Evolutionary conservation across 2,888 invertebrate genomes (phyloP).

Genomic region (Chymomyza caudatula): DNA sequence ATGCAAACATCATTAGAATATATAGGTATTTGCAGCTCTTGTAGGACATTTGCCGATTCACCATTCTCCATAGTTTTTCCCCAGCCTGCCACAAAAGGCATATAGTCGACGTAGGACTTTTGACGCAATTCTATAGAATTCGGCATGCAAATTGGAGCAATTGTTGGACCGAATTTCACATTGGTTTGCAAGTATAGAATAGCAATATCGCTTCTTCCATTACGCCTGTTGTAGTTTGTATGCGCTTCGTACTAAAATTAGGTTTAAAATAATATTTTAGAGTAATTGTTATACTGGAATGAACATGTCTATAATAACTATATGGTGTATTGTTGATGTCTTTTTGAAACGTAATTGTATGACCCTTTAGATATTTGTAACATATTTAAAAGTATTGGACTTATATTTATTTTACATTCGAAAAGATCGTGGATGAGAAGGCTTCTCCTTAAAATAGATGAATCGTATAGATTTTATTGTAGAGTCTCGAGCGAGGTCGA

Average conservation of each 20-base stretch:
- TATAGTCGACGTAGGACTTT: conserved; percentile 80
- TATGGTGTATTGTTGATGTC: no score
- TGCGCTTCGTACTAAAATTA: conserved; percentile 56
- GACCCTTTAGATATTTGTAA: no score
- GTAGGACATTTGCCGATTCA: conserved; percentile 82
- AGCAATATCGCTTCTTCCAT: conserved; percentile 88
- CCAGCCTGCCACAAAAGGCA: conserved; percentile 86
- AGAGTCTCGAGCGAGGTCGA: no score
- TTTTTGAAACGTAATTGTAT: no score
- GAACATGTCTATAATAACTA: no score
- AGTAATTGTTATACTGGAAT: background rate
- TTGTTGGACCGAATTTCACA: conserved; percentile 80
- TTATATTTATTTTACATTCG: no score
- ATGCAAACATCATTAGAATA: conserved; percentile 82
- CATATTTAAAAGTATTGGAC: no score
- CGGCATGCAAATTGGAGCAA: conserved; percentile 89
- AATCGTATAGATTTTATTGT: no score
- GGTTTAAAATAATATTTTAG: conserved; percentile 1
- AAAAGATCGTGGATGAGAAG: no score
- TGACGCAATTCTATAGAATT: conserved; percentile 79
- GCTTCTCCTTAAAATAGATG: no score
- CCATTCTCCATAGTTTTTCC: conserved; percentile 79
- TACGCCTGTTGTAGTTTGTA: conserved; percentile 62
- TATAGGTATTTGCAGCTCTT: conserved; percentile 86
- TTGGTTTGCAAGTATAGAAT: conserved; percentile 82